These are phyloP conservation scores for Sciaenops ocellatus DNA, from an alignment of 2,797 vertebrate genomes.

Conservation along the genomic window DNA sequence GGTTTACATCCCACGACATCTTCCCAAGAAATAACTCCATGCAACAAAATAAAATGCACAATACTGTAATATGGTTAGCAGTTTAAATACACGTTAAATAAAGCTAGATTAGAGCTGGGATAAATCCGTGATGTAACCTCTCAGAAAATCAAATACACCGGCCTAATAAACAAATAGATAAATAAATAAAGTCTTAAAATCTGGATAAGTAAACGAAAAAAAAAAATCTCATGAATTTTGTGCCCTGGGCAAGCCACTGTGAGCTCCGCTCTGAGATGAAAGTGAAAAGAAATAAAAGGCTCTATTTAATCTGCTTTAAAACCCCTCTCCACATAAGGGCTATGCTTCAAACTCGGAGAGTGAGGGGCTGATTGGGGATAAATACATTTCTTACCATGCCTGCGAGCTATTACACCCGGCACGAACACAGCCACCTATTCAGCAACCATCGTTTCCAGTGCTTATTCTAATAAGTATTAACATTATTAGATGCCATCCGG, in stretches of 20 bases:
- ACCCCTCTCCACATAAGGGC: conserved; percentile 95
- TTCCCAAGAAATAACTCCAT: conserved; percentile 25
- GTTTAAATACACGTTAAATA: conserved; percentile 63
- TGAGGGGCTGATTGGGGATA: conserved; percentile 96
- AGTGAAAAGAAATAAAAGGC: conserved; percentile 99
- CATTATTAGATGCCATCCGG: conserved; percentile 96
- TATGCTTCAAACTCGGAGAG: conserved; percentile 93
- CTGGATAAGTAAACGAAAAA: conserved; percentile 79
- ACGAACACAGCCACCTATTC: conserved; percentile 95
- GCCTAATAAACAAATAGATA: conserved; percentile 86
- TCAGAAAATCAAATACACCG: conserved; percentile 69
- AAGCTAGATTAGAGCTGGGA: conserved; percentile 75
- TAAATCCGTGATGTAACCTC: conserved; percentile 77
- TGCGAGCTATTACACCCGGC: conserved; percentile 95
- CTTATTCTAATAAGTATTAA: conserved; percentile 98
- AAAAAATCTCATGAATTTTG: conserved; percentile 90
- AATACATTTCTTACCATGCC: conserved; percentile 96
- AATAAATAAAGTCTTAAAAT: conserved; percentile 87
- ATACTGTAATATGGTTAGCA: conserved; percentile 40
- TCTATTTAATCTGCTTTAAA: conserved; percentile 99
- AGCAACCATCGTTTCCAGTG: conserved; percentile 92
- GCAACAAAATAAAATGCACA: conserved; percentile 52
- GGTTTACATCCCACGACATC: conserved; percentile 14
- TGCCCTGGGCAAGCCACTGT: conserved; percentile 93
- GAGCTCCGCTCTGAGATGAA: conserved; percentile 98